phyloP scores from a whole-genome alignment of 2,797 vertebrate genomes.

The Silurus lanzhouensis region DNA sequence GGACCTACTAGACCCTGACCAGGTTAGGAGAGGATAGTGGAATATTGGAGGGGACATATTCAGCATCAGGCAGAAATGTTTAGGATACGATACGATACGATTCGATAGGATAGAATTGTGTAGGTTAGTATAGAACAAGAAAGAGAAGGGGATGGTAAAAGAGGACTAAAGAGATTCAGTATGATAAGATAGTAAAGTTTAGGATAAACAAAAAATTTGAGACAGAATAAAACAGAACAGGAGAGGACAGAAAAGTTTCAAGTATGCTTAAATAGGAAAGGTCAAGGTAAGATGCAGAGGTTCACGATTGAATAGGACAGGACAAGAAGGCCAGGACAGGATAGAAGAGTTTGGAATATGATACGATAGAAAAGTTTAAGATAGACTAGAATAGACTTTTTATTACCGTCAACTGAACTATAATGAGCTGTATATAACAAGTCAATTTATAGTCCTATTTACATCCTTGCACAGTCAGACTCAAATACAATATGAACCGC shows the following conservation, averaged over 20 bases:
- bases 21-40: not conserved
- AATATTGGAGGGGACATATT: not conserved
- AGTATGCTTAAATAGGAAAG: not conserved
- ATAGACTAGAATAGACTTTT: not conserved
- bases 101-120: too few species aligned
- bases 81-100: not conserved
- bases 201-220: too few species aligned
- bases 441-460: not conserved
- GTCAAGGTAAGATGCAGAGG: not conserved
- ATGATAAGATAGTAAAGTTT: not conserved
- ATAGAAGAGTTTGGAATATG: not conserved
- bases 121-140: not conserved
- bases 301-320: not conserved
- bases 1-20: not conserved
- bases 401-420: not conserved
- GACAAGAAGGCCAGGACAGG: not conserved
- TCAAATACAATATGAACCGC: not conserved
- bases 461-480: too few species aligned
- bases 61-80: not conserved
- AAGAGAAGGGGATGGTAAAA: not conserved
- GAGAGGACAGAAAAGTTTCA: not conserved
- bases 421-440: not conserved
- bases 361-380: not conserved
- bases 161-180: too few species aligned
- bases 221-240: not conserved